A percentile compares a stretch with the other conserved stretches of the same genome.
phyloP scores from a whole-genome alignment of 1,140 invertebrate genomes.

The Polypedilum pembai region DNA sequence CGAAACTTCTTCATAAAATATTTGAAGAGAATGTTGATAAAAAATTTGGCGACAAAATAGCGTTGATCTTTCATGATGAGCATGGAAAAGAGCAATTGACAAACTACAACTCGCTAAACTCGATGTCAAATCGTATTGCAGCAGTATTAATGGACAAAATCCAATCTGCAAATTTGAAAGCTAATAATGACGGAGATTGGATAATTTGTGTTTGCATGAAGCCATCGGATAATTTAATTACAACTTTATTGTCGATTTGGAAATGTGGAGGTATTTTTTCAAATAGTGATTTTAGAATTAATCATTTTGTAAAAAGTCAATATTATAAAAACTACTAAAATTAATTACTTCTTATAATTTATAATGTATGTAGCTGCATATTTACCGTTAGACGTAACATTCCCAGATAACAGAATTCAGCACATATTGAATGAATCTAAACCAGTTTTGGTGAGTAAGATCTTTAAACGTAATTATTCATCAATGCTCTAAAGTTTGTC shows the following conservation, averaged over 20 bases:
- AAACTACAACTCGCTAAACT: slow-evolving; percentile 54
- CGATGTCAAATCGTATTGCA: slow-evolving; percentile 52
- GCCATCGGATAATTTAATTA: slow-evolving; percentile 59
- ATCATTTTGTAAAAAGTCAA: not conserved
- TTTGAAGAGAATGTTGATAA: slow-evolving; percentile 44
- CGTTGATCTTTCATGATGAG: slow-evolving; percentile 51
- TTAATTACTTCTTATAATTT: not conserved
- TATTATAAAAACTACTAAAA: not conserved
- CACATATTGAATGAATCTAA: slow-evolving; percentile 70
- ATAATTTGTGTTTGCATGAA: too few relatives aligned
- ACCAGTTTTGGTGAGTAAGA: slow-evolving; percentile 54
- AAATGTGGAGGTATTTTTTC: slow-evolving; percentile 55
- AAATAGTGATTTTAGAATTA: not conserved
- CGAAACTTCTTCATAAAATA: slow-evolving; percentile 48
- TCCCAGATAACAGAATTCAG: slow-evolving; percentile 62
- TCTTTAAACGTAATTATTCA: too few relatives aligned
- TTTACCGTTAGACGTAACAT: slow-evolving; percentile 68
- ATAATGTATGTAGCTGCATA: slow-evolving; percentile 53
- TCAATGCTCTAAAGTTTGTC: not conserved
- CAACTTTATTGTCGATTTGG: slow-evolving; percentile 62
- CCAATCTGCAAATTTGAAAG: slow-evolving; percentile 37
- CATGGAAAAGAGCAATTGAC: slow-evolving; percentile 42
- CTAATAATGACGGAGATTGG: slow-evolving; percentile 56
- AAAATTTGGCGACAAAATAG: slow-evolving; percentile 44
- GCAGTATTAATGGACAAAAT: slow-evolving; percentile 47